Base-by-base conservation (phyloP, 64 coral and sea anemone genomes). In the Stichodactyla helianthus region DNA sequence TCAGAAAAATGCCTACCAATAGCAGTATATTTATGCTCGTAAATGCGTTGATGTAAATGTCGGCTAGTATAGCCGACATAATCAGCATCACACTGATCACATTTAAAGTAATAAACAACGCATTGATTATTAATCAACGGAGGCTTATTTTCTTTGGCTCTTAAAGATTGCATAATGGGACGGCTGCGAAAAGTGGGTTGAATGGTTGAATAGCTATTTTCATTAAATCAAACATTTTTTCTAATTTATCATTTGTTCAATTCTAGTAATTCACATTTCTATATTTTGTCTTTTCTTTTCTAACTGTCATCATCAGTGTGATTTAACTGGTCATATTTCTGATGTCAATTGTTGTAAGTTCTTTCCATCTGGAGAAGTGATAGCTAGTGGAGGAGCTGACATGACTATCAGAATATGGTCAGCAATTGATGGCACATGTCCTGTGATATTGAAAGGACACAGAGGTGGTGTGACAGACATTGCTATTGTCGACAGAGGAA, bases 351-450 rank as follows among this genome's bases (percentile, higher is more conserved):
- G 89, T 10, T 99, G 97, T 79, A 87, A 60, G n/a, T 99, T 99
- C 61, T 99, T 99, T 78, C 97, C 97, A 6, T 99, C 97, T 59
- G 97, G 97, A 54, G 88, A 90, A 62, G 97, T 99, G 10, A 79
- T 99, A 58, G 56, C 91, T 4, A 95, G 93, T 91, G 93, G 97
- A 53, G 93, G 97, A 51, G 88, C 90, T 85, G 97, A 99, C 61
- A 35, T 99, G 82, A 87, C 85, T 25, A 84, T 99, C 18, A 95
- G 94, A 80, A 99, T 99, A 53, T 99, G 97, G 97, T 99, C 97
- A 55, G 85, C 88, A 60, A 92, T 92, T 62, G 85, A 99, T 88
- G 97, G 97, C 10, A 90, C 88, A n/a, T 95, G 93, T 74, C 88
- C 97, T 51, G 97, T 95, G 16, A 95, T 91, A 64, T 71, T 99